Base-by-base conservation (phyloP, 2,797 vertebrate species). In the Prionace glauca region DNA sequence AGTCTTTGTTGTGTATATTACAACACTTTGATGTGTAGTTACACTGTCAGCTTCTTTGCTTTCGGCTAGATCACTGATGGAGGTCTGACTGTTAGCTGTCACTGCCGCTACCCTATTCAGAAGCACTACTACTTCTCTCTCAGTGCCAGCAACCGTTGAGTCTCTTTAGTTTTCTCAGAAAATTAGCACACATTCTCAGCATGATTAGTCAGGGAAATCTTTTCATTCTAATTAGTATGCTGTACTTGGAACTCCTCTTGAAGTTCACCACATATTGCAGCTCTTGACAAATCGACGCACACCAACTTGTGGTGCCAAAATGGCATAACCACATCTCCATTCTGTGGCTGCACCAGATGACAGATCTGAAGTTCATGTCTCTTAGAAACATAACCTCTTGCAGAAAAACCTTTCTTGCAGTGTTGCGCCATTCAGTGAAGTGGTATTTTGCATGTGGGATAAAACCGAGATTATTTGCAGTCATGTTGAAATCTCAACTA, bases 191-290 rank as follows among this genome's bases (percentile, higher is more conserved):
- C 71, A 95, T 11, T 45, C 45, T 20, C 69, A 95, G 45, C 71
- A 56, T 77, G 41, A 95, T 95, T 95, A 95, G 71, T 77, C 50
- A 45, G n/a, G n/a, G 91, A 69, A 67, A 11, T 50, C 92, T 60
- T 29, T 45, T 72, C 71, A 26, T 45, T 77, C 41, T 95, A 95
- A 95, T 95, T 95, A 56, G 14, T 18, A 95, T 74, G 29, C 1
- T 10, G 12, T 5, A n/a, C 60, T 95, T 77, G 93, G 71, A 60
- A 16, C 29, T 74, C 60, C 50, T 56, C 50, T 77, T 56, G 36
- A 69, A 92, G 45, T 20, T 74, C 93, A 56, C n/a, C 41, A 45
- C 74, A 36, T 94, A 16, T 32, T 94, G 69, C 11, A 32, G 12
- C 5, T 74, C 45, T 32, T 32, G 22, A 74, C 93, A 94, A 26